phyloP scores from a whole-genome alignment of 2,888 invertebrate species.

The Diabrotica balteata region DNA sequence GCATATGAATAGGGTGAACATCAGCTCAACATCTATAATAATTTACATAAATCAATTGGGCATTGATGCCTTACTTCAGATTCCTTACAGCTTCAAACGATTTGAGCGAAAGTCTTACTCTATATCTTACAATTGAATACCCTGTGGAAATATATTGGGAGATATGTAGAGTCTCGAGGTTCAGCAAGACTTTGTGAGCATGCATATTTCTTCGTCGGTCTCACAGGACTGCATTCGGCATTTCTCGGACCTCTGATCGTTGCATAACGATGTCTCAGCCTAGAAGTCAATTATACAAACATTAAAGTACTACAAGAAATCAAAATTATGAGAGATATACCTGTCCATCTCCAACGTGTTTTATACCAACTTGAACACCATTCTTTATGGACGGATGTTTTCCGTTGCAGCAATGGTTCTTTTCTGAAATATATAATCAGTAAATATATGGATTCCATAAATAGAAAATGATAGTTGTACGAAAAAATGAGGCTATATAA shows the following conservation, averaged over 20 bases:
- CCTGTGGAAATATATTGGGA: neutral
- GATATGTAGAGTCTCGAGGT: no score
- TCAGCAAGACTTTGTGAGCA: slow-evolving; percentile 38
- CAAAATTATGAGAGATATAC: neutral
- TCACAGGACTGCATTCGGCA: slow-evolving; percentile 42
- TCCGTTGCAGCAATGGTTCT: slow-evolving; percentile 42
- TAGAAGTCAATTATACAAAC: slow-evolving; percentile 21
- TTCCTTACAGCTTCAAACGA: no score
- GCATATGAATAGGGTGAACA: no score
- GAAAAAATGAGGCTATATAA: no score
- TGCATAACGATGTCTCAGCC: slow-evolving; percentile 45
- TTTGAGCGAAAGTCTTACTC: no score
- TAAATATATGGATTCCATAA: no score
- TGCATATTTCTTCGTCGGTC: slow-evolving; percentile 49
- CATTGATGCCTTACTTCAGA: no score
- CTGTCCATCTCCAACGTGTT: slow-evolving; percentile 18
- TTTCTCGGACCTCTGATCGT: slow-evolving; percentile 38
- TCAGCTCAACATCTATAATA: no score
- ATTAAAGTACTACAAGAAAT: neutral
- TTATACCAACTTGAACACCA: slow-evolving; percentile 24
- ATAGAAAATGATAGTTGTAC: no score
- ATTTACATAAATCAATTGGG: no score
- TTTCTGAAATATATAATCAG: slow-evolving; percentile 22
- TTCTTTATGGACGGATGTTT: slow-evolving; percentile 17
- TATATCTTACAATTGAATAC: neutral